These are phyloP conservation scores for Marcusenius ussheri DNA, from an alignment of 2,113 vertebrate genomes.

Conservation along the genomic window DNA sequence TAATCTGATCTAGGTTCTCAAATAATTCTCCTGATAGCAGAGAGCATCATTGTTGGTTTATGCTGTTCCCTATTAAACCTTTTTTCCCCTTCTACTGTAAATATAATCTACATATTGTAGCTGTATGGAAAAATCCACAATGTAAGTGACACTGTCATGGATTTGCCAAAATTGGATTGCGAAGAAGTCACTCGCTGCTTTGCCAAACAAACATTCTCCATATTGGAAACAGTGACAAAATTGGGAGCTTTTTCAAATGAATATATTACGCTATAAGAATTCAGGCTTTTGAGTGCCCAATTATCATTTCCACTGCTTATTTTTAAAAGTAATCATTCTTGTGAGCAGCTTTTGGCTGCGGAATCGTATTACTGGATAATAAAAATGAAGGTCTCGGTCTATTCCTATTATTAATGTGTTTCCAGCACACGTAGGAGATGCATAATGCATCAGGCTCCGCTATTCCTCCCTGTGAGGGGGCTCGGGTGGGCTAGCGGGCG, in stretches of 20 bases:
- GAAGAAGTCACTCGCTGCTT: neutral
- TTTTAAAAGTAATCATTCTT: slow-evolving; percentile 1
- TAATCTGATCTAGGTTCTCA: neutral
- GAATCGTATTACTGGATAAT: neutral
- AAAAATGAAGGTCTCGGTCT: neutral
- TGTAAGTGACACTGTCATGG: neutral
- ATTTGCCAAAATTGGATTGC: neutral
- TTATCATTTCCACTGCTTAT: neutral
- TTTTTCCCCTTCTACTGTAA: neutral
- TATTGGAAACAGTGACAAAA: neutral
- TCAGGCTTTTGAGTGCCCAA: neutral
- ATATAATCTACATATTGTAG: neutral
- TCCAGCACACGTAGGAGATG: neutral
- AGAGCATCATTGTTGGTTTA: neutral
- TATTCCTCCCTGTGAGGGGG: neutral
- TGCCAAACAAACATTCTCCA: neutral
- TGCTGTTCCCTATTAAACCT: neutral
- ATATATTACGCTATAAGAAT: neutral
- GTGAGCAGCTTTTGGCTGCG: slow-evolving; percentile 6
- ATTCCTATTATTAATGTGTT: slow-evolving; percentile 22
- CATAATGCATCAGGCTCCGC: slow-evolving; percentile 11
- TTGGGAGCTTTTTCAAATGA: neutral
- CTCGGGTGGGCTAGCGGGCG: neutral
- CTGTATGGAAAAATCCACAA: neutral
- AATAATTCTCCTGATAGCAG: neutral